Evolutionary conservation across 2,888 invertebrate species (phyloP), one percentile per base, ranked within the genome.

Genomic region (Ectobius pallidus): DNA sequence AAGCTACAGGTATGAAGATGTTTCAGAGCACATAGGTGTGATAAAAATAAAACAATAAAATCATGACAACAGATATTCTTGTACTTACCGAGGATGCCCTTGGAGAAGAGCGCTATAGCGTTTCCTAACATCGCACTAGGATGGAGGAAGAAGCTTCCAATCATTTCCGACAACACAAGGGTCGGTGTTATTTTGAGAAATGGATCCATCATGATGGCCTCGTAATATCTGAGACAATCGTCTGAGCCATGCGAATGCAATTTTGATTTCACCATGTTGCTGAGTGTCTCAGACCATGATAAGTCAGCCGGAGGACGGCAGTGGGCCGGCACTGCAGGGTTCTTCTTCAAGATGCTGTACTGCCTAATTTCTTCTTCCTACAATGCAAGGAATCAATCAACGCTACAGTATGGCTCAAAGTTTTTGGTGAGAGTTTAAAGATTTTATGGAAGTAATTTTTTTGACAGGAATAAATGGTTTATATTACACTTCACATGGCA

Each of bases 61-160:
- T n/a, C n/a, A n/a, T n/a, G n/a, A n/a, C n/a, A n/a, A n/a, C n/a
- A n/a, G n/a, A n/a, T n/a, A n/a, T n/a, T n/a, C n/a, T n/a, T 16
- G n/a, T 6, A 16, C 71, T 71, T 49, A 71, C 71, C 71, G 16
- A 63, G 34, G 27, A 71, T 20, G 7, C 27, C 30, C 9, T 11
- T 27, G 18, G 71, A 63, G 52, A 65, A 71, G 7, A 25, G 4
- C n/a, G 62, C 63, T 52, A 71, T 30, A n/a, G 63, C 71, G n/a
- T 16, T 16, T 7, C 71, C 71, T n/a, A 71, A 25, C 63, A 14
- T 62, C 9, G 14, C 65, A 34, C 49, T 49, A 39, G 71, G 71
- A 30, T 62, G 63, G 0, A 61, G 62, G 1, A 71, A 1, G 14
- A 61, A 32, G 20, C 39, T 44, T 22, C 25, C 62, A 9, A 34